Evolutionary conservation across 2,888 invertebrate genomes (phyloP).

Genomic region (Apamea anceps): DNA sequence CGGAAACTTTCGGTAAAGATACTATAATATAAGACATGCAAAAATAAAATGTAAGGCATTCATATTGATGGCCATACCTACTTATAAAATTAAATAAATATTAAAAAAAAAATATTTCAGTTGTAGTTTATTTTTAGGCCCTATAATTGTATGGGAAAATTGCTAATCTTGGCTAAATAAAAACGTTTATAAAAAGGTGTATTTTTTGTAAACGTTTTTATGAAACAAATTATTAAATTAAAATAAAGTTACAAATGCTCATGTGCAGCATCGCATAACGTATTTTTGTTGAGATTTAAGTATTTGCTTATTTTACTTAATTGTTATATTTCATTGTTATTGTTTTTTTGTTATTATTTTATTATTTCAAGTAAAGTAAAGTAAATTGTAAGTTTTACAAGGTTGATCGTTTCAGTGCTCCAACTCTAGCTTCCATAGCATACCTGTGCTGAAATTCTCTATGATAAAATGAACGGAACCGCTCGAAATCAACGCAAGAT

Average conservation of each 20-base stretch:
- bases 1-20: background rate
- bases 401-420: background rate
- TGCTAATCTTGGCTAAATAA: too few species aligned
- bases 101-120: too few species aligned
- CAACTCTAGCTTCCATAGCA: background rate
- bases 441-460: too few species aligned
- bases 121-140: too few species aligned
- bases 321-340: too few species aligned
- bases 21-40: background rate
- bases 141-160: too few species aligned
- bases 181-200: too few species aligned
- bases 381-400: background rate
- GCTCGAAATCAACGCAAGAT: too few species aligned
- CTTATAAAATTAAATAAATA: background rate
- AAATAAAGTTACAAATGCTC: background rate
- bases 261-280: slow-evolving; percentile 19
- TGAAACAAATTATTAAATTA: too few species aligned
- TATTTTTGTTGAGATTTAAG: background rate
- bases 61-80: too few species aligned
- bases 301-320: background rate
- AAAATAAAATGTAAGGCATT: background rate
- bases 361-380: slow-evolving; percentile 25
- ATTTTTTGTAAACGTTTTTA: too few species aligned
- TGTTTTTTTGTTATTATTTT: background rate
- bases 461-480: too few species aligned